Conservation (phyloP, 2,888 invertebrate species). For the Thymelicus acteon region DNA sequence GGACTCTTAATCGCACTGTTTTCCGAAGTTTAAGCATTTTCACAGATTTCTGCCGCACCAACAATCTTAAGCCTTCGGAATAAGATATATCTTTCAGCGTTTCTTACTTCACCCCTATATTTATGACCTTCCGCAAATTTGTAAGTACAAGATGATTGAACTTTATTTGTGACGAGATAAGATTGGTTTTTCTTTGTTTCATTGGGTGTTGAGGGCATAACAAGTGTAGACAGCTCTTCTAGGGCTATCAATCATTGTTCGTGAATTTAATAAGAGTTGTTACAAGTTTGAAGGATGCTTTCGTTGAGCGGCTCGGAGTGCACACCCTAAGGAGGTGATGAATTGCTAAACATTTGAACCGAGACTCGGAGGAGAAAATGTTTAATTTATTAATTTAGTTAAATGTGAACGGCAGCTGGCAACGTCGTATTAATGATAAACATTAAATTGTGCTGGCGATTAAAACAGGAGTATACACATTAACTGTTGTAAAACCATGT, state of each 20-base stretch:
- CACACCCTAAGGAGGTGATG: slow-evolving; percentile 23
- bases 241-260: slow-evolving; percentile 70
- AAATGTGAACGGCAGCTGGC: neutral
- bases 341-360: slow-evolving; percentile 46
- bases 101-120: neutral
- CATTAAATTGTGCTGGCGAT: neutral
- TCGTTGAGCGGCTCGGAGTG: slow-evolving; percentile 46
- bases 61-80: neutral
- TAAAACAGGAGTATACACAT: neutral
- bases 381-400: neutral
- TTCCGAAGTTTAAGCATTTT: slow-evolving; percentile 53
- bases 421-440: neutral
- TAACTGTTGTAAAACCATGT: too few relatives aligned
- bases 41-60: slow-evolving; percentile 38
- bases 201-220: slow-evolving; percentile 22
- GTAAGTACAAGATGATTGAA: neutral
- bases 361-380: slow-evolving; percentile 32
- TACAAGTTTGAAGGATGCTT: slow-evolving; percentile 60
- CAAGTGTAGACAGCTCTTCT: slow-evolving; percentile 48
- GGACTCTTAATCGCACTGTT: slow-evolving; percentile 57
- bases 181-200: slow-evolving; percentile 37
- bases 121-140: slow-evolving; percentile 10
- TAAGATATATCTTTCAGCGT: neutral
- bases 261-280: slow-evolving; percentile 68
- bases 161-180: neutral